Conservation (phyloP, 35 echinoderm and acorn worm genomes). For the Patiria miniata region DNA sequence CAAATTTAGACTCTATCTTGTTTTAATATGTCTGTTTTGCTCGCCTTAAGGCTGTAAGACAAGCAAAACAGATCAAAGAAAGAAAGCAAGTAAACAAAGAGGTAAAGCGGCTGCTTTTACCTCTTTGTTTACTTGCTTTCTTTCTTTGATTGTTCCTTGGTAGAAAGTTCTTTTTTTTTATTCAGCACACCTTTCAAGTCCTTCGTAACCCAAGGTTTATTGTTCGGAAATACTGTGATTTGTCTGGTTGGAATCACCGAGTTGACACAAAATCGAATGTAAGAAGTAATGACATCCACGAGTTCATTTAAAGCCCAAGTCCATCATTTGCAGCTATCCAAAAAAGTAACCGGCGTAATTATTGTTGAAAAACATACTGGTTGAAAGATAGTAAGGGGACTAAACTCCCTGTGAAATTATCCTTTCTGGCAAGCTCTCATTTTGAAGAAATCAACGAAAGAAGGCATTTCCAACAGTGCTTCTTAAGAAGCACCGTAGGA, state of each 20-base stretch:
- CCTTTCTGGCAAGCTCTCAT: too few species aligned
- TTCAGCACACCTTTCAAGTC: conserved; percentile 45
- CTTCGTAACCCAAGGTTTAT: conserved; percentile 62
- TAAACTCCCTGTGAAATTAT: too few species aligned
- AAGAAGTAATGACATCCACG: conserved; percentile 9
- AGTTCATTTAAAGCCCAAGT: conserved; percentile 44
- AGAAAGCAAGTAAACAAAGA: conserved; percentile 43
- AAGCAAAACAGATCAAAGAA: too few species aligned
- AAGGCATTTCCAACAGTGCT: too few species aligned
- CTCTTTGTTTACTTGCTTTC: conserved; percentile 43
- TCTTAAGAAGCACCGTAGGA: too few species aligned
- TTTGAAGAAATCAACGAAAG: too few species aligned
- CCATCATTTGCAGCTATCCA: too few species aligned
- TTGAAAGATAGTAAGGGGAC: too few species aligned
- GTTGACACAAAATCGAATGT: conserved; percentile 46
- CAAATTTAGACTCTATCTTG: conserved; percentile 35
- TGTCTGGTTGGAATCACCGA: conserved; percentile 9
- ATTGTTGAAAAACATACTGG: too few species aligned
- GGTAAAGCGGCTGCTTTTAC: conserved; percentile 48
- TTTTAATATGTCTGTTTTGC: conserved; percentile 37
- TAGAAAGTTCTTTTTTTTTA: conserved; percentile 30
- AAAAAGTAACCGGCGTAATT: too few species aligned
- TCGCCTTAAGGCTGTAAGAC: too few species aligned
- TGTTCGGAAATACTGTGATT: conserved; percentile 28
- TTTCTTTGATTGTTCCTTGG: conserved; percentile 17